Conservation (phyloP, 1,140 invertebrate species). For the Anastrepha ludens region DNA sequence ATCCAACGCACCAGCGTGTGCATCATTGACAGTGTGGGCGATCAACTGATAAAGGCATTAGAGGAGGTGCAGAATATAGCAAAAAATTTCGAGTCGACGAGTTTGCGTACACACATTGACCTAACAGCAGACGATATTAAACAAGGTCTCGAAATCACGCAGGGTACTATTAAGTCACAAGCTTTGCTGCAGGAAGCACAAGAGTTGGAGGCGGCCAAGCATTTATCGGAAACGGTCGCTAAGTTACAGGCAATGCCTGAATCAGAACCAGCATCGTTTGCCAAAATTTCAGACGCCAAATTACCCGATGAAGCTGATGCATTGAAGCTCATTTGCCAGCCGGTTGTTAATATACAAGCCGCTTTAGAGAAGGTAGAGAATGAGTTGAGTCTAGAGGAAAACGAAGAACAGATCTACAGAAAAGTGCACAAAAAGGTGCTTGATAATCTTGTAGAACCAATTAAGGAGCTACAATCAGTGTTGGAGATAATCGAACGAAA, state of each 20-base stretch:
- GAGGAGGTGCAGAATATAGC: slow-evolving; percentile 75
- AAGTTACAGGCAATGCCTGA: slow-evolving; percentile 75
- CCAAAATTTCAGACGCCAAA: slow-evolving; percentile 75
- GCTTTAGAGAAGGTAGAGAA: slow-evolving; percentile 74
- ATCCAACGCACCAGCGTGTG: slow-evolving; percentile 80
- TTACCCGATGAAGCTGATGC: slow-evolving; percentile 74
- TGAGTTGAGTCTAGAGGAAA: slow-evolving; percentile 73
- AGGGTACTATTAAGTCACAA: slow-evolving; percentile 76
- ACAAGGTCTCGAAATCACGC: slow-evolving; percentile 75
- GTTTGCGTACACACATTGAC: slow-evolving; percentile 73
- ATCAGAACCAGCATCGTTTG: slow-evolving; percentile 74
- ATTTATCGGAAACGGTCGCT: slow-evolving; percentile 70
- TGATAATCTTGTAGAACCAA: slow-evolving; percentile 75
- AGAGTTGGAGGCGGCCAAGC: slow-evolving; percentile 75
- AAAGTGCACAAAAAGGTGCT: slow-evolving; percentile 74
- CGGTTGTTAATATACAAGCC: slow-evolving; percentile 73
- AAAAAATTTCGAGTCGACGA: slow-evolving; percentile 63
- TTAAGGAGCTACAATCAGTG: slow-evolving; percentile 73
- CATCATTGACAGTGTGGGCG: slow-evolving; percentile 77
- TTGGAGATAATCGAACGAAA: slow-evolving; percentile 74
- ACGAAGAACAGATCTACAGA: slow-evolving; percentile 68
- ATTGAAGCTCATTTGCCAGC: slow-evolving; percentile 70
- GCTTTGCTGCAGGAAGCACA: slow-evolving; percentile 75
- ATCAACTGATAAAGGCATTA: slow-evolving; percentile 76
- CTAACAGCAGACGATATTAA: slow-evolving; percentile 75